phyloP scores from a whole-genome alignment of 1,140 invertebrate species.

The Tetramorium simillimum region DNA sequence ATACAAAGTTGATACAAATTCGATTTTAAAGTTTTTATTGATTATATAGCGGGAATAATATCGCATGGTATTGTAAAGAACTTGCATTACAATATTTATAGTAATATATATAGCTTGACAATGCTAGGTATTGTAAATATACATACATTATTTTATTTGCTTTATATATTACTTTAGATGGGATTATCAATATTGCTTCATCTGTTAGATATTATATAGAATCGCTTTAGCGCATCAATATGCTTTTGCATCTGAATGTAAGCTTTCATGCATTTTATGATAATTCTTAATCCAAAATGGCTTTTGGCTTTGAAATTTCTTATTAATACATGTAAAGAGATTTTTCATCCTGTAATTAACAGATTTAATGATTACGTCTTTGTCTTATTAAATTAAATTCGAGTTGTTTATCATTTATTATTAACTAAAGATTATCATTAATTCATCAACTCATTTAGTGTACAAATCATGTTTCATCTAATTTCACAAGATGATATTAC shows the following conservation, averaged over 20 bases:
- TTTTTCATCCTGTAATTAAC: slow-evolving; percentile 5
- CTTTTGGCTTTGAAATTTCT: slow-evolving; percentile 18
- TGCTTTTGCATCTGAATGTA: slow-evolving; percentile 51
- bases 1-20: slow-evolving; percentile 5
- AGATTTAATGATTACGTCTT: slow-evolving; percentile 18
- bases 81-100: slow-evolving; percentile 20
- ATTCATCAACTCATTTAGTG: background rate
- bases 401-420: background rate
- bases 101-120: background rate
- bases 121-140: background rate
- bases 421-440: background rate
- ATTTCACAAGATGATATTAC: slow-evolving; percentile 8
- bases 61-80: background rate
- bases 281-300: slow-evolving; percentile 18
- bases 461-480: slow-evolving; percentile 28
- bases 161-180: slow-evolving; percentile 20
- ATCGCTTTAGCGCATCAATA: slow-evolving; percentile 25
- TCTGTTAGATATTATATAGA: background rate
- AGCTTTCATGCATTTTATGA: background rate
- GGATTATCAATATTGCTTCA: slow-evolving; percentile 4
- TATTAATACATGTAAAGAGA: slow-evolving; percentile 6
- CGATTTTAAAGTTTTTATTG: background rate
- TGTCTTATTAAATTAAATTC: slow-evolving; percentile 27
- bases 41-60: background rate
- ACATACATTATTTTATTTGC: slow-evolving; percentile 26